Base-by-base conservation (phyloP, 2,797 vertebrate genomes). In the Sebastes steindachneri region DNA sequence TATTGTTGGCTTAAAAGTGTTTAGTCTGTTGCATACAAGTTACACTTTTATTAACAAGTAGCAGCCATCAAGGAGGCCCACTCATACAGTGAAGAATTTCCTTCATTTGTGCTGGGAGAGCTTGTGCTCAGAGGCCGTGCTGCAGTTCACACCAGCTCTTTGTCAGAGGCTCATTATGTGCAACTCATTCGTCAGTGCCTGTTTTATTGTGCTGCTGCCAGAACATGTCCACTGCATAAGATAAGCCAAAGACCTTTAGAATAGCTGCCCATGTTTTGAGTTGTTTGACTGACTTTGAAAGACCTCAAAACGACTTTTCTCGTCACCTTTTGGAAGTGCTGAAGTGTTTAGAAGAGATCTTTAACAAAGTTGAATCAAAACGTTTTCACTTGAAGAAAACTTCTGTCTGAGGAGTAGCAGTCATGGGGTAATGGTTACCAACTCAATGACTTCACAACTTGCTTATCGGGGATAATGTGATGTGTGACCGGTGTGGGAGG, bases 41-140 rank as follows among this genome's bases (percentile, higher is more conserved):
- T 48, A 48, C 17, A 48, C 45, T 48, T 19, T 48, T 48, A 48
- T 48, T 19, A 48, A 19, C 15, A 48, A 83, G 78, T 35, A 60
- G 83, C 58, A 77, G 76, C 85, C 84, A 88, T 74, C 66, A 79
- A 86, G 84, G 66, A 88, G 80, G 77, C 67, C 79, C 59, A 75
- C 88, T 93, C 91, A 94, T 86, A 89, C 88, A 58, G 83, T 82
- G 82, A 94, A 94, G 90, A 92, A 94, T 93, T 95, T 95, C 93
- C 88, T 92, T 91, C 81, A 92, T 95, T 94, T 94, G 91, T 92
- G 70, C 82, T 82, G 54, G 72, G 48, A 76, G 68, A 69, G 59
- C 90, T 93, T 88, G 75, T 78, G 71, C 80, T 89, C 60, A 5
- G 70, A 72, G 63, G 54, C 85, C 78, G 17, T 58, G 77, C 87